These are phyloP conservation scores for Amphiduros pacificus DNA, from an alignment of 2,888 invertebrate genomes.

Conservation along the genomic window DNA sequence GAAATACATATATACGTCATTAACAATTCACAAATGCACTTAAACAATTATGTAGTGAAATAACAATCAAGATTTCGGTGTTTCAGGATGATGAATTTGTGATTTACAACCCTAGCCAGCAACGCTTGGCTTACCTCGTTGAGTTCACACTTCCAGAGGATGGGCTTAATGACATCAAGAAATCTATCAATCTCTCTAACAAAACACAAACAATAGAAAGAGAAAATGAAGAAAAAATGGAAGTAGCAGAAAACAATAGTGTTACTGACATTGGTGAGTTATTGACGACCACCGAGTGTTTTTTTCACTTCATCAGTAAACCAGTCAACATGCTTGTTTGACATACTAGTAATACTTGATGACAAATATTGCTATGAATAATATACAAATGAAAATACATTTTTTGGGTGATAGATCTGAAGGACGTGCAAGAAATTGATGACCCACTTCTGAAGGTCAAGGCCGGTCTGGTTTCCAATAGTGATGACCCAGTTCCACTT, in stretches of 20 bases:
- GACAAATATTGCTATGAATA: background rate
- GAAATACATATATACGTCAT: no score
- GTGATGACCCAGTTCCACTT: conserved; percentile 39
- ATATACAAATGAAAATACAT: background rate
- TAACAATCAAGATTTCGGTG: background rate
- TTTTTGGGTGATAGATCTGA: no score
- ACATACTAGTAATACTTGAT: background rate
- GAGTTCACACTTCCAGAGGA: conserved; percentile 44
- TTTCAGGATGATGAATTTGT: conserved; percentile 53
- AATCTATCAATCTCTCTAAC: background rate
- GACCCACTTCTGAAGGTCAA: conserved; percentile 43
- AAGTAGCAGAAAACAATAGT: no score
- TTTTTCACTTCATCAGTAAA: background rate
- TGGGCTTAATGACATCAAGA: no score
- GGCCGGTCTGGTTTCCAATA: conserved; percentile 38
- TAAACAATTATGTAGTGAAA: background rate
- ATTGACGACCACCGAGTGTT: no score
- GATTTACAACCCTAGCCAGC: conserved; percentile 47
- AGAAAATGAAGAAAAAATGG: no score
- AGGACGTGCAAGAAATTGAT: conserved; percentile 34
- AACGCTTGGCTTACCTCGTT: conserved; percentile 48
- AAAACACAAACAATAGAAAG: no score
- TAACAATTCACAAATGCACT: no score
- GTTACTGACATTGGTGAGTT: no score
- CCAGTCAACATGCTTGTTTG: background rate